These are phyloP conservation scores for Isoperla grammatica DNA, from an alignment of 2,888 invertebrate species.

Conservation along the genomic window DNA sequence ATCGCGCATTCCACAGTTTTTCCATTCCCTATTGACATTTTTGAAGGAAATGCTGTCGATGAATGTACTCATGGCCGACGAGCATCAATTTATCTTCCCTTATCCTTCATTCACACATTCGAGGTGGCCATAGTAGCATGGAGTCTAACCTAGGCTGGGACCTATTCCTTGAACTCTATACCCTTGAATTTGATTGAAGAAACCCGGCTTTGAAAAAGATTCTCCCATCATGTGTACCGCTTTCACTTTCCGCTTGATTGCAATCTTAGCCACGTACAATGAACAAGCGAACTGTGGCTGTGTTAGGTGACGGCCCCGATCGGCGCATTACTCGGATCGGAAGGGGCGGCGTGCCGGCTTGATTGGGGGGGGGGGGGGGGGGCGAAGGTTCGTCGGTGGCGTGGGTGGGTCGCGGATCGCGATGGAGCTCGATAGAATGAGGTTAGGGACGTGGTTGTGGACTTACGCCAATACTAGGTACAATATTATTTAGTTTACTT, in stretches of 20 bases:
- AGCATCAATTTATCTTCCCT: not conserved
- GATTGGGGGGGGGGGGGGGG: not conserved
- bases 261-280: conserved; percentile 20
- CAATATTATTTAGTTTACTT: too few relatives aligned
- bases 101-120: not conserved
- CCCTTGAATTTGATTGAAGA: too few relatives aligned
- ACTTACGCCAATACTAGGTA: too few relatives aligned
- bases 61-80: conserved; percentile 5
- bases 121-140: too few relatives aligned
- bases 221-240: not conserved
- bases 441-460: too few relatives aligned
- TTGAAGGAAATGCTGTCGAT: conserved; percentile 10
- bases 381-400: conserved; percentile 2
- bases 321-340: not conserved
- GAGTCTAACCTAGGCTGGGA: too few relatives aligned
- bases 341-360: not conserved
- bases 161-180: too few relatives aligned
- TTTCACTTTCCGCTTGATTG: conserved; percentile 8
- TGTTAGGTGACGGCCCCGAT: not conserved
- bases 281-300: conserved; percentile 19
- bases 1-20: too few relatives aligned
- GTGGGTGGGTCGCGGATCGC: not conserved
- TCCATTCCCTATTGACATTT: too few relatives aligned
- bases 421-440: too few relatives aligned
- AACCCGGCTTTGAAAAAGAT: too few relatives aligned